Conservation (phyloP, 1,140 invertebrate species). For the Colletes gigas region DNA sequence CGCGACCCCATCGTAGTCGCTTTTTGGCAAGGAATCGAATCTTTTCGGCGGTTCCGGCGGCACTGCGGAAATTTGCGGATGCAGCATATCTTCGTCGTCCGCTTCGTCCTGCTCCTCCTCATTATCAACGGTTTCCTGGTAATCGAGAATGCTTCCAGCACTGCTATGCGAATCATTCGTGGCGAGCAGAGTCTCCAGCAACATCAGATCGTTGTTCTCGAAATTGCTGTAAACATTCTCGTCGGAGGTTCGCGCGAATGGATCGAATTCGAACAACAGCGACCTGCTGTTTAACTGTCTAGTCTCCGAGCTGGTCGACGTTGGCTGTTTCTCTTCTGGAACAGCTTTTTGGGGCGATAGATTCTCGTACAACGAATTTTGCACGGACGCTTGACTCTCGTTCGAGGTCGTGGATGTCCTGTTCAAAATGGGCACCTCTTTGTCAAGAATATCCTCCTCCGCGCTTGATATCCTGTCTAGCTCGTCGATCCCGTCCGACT, state of each 20-base stretch:
- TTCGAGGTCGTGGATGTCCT: conserved; percentile 60
- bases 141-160: conserved; percentile 66
- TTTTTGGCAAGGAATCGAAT: conserved; percentile 79
- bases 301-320: not conserved
- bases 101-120: conserved; percentile 61
- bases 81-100: conserved; percentile 69
- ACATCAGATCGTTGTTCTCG: conserved; percentile 73
- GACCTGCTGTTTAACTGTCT: conserved; percentile 67
- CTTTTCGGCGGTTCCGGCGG: conserved; percentile 80
- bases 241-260: conserved; percentile 57
- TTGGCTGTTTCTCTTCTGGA: conserved; percentile 6
- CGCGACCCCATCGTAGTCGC: conserved; percentile 73
- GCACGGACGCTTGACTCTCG: conserved; percentile 67
- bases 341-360: conserved; percentile 51
- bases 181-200: conserved; percentile 71
- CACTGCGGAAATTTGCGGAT: conserved; percentile 39
- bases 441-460: conserved; percentile 58
- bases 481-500: conserved; percentile 54
- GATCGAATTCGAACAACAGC: conserved; percentile 75
- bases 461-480: conserved; percentile 69
- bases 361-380: conserved; percentile 78
- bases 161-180: conserved; percentile 69
- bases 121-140: conserved; percentile 68
- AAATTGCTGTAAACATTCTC: conserved; percentile 69
- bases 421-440: conserved; percentile 56